These are phyloP conservation scores for Notodonta ziczac DNA, from an alignment of 2,888 invertebrate genomes.

Conservation along the genomic window DNA sequence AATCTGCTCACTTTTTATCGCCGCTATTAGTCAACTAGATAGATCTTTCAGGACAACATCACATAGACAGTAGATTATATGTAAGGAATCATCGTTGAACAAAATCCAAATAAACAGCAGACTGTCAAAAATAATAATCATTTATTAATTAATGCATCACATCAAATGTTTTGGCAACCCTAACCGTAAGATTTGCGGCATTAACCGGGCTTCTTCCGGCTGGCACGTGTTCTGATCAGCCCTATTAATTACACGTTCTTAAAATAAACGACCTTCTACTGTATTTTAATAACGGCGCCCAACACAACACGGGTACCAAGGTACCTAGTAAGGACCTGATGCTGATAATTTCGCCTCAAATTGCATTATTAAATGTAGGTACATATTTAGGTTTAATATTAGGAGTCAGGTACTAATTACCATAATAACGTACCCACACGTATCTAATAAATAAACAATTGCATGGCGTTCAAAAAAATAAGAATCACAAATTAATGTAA, in stretches of 20 bases:
- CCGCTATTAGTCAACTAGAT: no score
- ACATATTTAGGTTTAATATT: neutral
- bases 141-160: neutral
- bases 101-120: no score
- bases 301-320: neutral
- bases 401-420: no score
- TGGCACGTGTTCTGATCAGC: slow-evolving; percentile 18
- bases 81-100: no score
- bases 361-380: neutral
- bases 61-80: no score
- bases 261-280: slow-evolving; percentile 25
- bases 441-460: no score
- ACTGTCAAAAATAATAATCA: no score
- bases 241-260: slow-evolving; percentile 21
- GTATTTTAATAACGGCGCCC: slow-evolving; percentile 14
- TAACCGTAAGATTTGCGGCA: slow-evolving; percentile 16
- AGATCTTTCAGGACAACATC: no score
- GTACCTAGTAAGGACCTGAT: neutral
- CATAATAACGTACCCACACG: no score
- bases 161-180: neutral
- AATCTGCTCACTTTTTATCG: no score
- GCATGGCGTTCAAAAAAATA: no score
- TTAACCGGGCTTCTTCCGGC: slow-evolving; percentile 19
- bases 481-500: no score
- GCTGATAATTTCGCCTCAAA: neutral